Conservation (phyloP, 1,140 invertebrate species). For the Ctenoplectra terminalis region DNA sequence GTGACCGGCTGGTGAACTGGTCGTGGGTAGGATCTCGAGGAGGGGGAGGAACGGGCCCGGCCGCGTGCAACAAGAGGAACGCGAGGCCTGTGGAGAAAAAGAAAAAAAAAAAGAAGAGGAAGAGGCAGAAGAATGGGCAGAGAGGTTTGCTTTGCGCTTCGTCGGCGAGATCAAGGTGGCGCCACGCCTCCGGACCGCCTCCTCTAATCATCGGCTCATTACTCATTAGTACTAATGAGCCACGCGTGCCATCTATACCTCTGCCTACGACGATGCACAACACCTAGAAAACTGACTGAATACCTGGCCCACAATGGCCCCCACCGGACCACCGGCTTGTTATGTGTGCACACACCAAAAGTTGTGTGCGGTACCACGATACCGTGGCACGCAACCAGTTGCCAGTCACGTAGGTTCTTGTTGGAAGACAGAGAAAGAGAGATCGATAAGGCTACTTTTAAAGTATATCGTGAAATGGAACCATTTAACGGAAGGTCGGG, state of each 20-base stretch:
- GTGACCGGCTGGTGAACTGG: conserved; percentile 56
- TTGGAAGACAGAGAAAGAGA: not conserved
- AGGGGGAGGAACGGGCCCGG: not conserved
- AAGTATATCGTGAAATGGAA: conserved; percentile 54
- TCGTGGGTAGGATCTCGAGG: conserved; percentile 15
- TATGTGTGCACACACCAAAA: not conserved
- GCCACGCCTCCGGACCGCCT: conserved; percentile 82
- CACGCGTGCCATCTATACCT: conserved; percentile 74
- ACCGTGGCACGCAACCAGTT: conserved; percentile 62
- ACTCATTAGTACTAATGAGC: conserved; percentile 83
- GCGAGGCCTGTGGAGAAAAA: conserved; percentile 30
- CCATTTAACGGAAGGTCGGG: conserved; percentile 43
- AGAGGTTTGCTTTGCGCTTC: conserved; percentile 68
- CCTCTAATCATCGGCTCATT: conserved; percentile 83
- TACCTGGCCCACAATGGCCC: conserved; percentile 40
- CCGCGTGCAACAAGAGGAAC: conserved; percentile 56
- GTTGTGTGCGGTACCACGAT: conserved; percentile 25
- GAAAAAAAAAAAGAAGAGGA: conserved; percentile 25
- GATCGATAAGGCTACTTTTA: conserved; percentile 53
- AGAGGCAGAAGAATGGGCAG: conserved; percentile 52
- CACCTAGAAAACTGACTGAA: conserved; percentile 55
- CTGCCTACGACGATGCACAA: conserved; percentile 45
- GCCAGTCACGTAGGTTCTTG: not conserved
- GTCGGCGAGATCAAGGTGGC: conserved; percentile 80
- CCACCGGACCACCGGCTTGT: not conserved